Evolutionary conservation across 2,888 invertebrate species (phyloP).

Genomic region (Torymus aiolomorphi): DNA sequence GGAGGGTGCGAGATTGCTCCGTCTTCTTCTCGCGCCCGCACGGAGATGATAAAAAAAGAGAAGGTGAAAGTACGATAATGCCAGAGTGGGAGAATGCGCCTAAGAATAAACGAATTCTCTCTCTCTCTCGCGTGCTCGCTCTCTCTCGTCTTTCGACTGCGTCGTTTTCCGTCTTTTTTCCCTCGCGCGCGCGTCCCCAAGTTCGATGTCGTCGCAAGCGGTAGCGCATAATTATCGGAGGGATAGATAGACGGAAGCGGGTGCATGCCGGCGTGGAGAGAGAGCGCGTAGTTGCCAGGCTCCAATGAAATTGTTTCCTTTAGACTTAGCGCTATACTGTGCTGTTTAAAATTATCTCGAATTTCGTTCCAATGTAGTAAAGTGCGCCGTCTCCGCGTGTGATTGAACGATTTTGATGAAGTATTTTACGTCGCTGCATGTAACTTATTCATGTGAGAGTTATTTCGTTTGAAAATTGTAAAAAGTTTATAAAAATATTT

Average conservation of each 20-base stretch:
- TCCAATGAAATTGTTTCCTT: conserved; percentile 24
- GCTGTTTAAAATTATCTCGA: too few species aligned
- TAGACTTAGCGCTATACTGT: too few species aligned
- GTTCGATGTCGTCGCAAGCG: not conserved
- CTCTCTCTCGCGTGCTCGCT: conserved; percentile 32
- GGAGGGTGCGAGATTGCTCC: not conserved
- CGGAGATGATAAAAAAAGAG: not conserved
- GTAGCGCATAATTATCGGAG: conserved; percentile 30
- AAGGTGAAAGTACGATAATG: conserved; percentile 37
- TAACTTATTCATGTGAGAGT: too few species aligned
- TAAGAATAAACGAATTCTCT: conserved; percentile 66
- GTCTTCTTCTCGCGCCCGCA: too few species aligned
- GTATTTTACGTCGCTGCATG: not conserved
- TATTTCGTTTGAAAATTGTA: too few species aligned
- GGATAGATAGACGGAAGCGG: conserved; percentile 10
- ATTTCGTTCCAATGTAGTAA: too few species aligned
- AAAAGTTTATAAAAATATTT: too few species aligned
- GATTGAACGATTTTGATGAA: too few species aligned
- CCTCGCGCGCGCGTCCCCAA: not conserved
- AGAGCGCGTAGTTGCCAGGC: not conserved
- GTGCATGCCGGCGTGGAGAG: too few species aligned
- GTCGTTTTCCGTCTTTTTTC: conserved; percentile 23
- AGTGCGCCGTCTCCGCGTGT: too few species aligned
- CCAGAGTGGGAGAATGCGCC: conserved; percentile 55
- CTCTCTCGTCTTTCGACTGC: conserved; percentile 9